Evolutionary conservation across 2,888 invertebrate species (phyloP), one percentile per base, ranked within the genome.

Genomic region (Catocala nupta): DNA sequence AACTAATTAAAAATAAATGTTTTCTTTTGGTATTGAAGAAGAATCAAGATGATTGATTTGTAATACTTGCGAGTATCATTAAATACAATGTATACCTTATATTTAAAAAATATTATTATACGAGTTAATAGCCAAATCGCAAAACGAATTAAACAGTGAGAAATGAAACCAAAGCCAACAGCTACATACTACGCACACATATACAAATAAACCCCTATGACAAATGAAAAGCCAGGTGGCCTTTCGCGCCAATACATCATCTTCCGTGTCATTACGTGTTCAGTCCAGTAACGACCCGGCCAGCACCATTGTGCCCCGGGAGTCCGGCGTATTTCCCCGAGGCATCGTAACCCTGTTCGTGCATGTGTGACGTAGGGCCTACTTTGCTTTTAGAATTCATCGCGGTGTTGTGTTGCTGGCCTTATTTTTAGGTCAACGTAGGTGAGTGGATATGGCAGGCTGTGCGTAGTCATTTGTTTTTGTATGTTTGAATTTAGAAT

Each of bases 281-380:
- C 49, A 49, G 52, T 50, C 39, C 48, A 33, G 67, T 70, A 70
- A 68, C 58, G 68, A 75, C 43, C 56, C 56, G 36, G 48, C 51
- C 70, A 58, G 63, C 13, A 49, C 47, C 60, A 47, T 61, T 67
- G 62, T 59, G 68, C 51, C 59, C 13, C 45, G 33, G 13, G 43
- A 56, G 48, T 55, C 59, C 57, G 61, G 58, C 65, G 65, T 75
- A 85, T 84, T 82, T 82, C 85, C 83, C 81, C 25, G 49, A 77
- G 81, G 85, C 68, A 56, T 76, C 77, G 57, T 82, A 73, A 78
- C 72, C 59, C 11, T 5, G 16, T 71, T 64, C 70, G 55, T 65
- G 67, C 56, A 63, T 53, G 50, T 71, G 69, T 61, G 68, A 63
- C 68, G 71, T 67, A 64, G 65, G 43, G 59, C 62, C 57, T 67